Evolutionary conservation across 64 coral and sea anemone species (phyloP).

Genomic region (Trachythela sp.): DNA sequence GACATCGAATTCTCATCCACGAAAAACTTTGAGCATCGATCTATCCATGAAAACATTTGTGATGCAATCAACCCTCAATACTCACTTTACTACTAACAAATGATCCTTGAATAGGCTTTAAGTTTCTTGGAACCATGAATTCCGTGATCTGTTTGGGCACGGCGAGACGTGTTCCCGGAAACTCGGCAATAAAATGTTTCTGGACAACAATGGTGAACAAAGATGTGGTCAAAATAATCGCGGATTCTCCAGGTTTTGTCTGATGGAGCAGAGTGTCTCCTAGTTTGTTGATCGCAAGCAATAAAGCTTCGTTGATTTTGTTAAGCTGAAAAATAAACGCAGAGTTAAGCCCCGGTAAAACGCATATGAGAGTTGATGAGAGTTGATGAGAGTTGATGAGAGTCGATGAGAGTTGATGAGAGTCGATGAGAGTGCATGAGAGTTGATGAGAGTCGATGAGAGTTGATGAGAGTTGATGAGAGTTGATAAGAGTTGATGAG

Average conservation of each 20-base stretch:
- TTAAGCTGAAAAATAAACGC: neutral
- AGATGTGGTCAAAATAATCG: neutral
- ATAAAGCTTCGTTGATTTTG: neutral
- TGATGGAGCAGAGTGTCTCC: neutral
- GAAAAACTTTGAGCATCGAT: too few relatives aligned
- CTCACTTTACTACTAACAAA: neutral
- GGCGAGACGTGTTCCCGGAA: neutral
- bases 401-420: too few relatives aligned
- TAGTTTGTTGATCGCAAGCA: neutral
- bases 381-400: too few relatives aligned
- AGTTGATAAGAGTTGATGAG: too few relatives aligned
- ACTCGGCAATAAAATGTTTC: neutral
- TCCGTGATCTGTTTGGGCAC: neutral
- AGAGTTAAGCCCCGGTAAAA: too few relatives aligned
- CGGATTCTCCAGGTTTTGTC: neutral
- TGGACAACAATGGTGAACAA: neutral
- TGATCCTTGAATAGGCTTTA: neutral
- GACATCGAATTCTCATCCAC: too few relatives aligned
- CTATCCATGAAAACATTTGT: too few relatives aligned
- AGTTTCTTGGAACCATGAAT: neutral
- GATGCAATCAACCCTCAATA: neutral
- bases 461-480: too few relatives aligned
- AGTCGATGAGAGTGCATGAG: too few relatives aligned
- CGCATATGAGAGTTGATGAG: too few relatives aligned
- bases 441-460: too few relatives aligned